Evolutionary conservation across 1,140 invertebrate species (phyloP).

Genomic region (Helicoverpa zea): DNA sequence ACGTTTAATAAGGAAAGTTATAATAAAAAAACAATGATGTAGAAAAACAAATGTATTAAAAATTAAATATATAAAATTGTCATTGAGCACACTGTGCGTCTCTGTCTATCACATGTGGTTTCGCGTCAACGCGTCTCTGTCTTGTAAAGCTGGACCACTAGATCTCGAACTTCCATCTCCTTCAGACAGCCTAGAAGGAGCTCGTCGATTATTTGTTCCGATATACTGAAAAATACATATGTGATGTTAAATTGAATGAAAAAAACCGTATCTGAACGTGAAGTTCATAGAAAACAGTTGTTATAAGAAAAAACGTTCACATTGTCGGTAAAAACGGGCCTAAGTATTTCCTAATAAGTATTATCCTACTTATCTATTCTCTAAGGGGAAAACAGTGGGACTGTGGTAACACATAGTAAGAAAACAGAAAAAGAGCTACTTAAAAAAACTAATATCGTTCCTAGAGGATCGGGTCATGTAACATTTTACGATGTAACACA

Average conservation of each 20-base stretch:
- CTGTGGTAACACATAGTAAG: too few relatives aligned
- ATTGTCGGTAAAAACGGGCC: not conserved
- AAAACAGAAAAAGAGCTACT: too few relatives aligned
- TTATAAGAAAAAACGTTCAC: too few relatives aligned
- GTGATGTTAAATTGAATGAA: too few relatives aligned
- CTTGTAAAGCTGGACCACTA: constrained; percentile 66
- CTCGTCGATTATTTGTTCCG: constrained; percentile 79
- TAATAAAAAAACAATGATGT: not conserved
- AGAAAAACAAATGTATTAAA: constrained; percentile 17
- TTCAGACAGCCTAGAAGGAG: constrained; percentile 66
- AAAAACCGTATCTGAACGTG: too few relatives aligned
- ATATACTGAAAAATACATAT: constrained; percentile 66
- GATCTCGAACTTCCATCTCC: constrained; percentile 70
- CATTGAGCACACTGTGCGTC: not conserved
- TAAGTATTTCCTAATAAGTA: too few relatives aligned
- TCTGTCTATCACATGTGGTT: not conserved
- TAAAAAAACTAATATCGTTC: too few relatives aligned
- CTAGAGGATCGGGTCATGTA: not conserved
- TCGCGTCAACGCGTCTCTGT: constrained; percentile 62
- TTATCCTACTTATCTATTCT: too few relatives aligned
- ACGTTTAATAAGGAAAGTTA: too few relatives aligned
- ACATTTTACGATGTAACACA: not conserved
- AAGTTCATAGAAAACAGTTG: too few relatives aligned
- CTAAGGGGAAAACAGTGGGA: too few relatives aligned
- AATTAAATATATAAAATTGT: constrained; percentile 16